A percentile compares a stretch with the other conserved stretches of the same genome.
Evolutionary conservation across 2,113 vertebrate species (phyloP).

Genomic region (Lepidothrix coronata): DNA sequence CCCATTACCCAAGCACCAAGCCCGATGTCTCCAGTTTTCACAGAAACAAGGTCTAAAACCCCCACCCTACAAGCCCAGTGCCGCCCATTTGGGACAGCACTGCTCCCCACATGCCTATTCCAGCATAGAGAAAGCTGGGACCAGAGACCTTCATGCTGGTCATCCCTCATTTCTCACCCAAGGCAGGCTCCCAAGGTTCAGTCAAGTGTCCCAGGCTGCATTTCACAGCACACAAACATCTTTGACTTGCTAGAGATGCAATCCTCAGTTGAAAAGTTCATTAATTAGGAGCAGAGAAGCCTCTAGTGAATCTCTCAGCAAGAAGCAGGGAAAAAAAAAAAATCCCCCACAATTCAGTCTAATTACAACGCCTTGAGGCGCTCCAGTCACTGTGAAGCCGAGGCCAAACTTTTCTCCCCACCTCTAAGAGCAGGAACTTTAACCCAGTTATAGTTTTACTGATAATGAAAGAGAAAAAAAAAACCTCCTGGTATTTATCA

Average conservation of each 20-base stretch:
- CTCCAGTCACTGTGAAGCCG: not conserved
- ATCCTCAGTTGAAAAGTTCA: not conserved
- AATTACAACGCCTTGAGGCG: not conserved
- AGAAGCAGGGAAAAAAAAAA: not conserved
- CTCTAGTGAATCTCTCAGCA: conserved; percentile 9
- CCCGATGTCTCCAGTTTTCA: not conserved
- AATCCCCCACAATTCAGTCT: not conserved
- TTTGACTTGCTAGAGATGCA: not conserved
- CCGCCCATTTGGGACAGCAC: no score
- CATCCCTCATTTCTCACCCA: not conserved
- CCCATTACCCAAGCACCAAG: not conserved
- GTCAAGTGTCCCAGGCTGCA: not conserved
- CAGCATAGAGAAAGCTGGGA: not conserved
- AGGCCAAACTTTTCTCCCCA: conserved; percentile 36
- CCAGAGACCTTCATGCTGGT: rapidly evolving
- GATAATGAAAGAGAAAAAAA: not conserved
- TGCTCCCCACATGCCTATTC: rapidly evolving
- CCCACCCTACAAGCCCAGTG: not conserved
- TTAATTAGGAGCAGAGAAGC: conserved; percentile 29
- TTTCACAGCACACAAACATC: not conserved
- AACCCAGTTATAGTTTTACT: not conserved
- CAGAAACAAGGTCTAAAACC: not conserved
- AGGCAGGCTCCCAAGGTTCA: rapidly evolving
- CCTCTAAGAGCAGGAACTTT: conserved; percentile 42
- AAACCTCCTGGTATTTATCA: not conserved